Base-by-base conservation (phyloP, 2,797 vertebrate genomes). In the Scarus forsteni region DNA sequence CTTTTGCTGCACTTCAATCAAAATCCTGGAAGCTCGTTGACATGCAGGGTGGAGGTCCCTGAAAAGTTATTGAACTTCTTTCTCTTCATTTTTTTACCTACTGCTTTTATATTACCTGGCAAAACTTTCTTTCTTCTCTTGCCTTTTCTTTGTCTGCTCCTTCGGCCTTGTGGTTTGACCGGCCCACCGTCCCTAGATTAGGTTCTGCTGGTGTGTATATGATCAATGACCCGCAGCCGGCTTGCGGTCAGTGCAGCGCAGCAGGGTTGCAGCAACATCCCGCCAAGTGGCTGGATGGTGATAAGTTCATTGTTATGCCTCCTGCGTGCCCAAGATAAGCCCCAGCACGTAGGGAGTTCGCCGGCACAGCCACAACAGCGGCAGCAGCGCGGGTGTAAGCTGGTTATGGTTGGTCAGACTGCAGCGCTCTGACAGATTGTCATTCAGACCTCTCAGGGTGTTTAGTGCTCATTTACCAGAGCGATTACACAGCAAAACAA, bases 241-340 rank as follows among this genome's bases (percentile, higher is more conserved):
- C 81, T 84, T 16, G 44, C 60, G 70, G 87, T 88, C 73, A 69
- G 79, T 74, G 84, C 79, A 36, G 73, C 78, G 11, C 83, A 14
- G 83, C 55, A 38, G 85, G 83, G 81, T 81, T 85, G 80, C 85
- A 66, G 82, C 84, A 68, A 82, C 88, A 84, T 87, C 83, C 88
- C 69, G 60, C 80, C 75, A 80, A 89, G 85, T 87, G 74, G 57
- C 82, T 87, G 81, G 79, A 84, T 61, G 79, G 75, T 84, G 89
- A 93, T 92, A 90, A 91, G 86, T 92, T 92, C 78, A 90, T 90
- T 91, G 89, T 88, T 88, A 82, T 86, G 87, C 80, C 77, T 85
- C 71, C 91, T 94, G 92, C 68, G 66, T 77, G 77, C 78, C 60
- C 63, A 77, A 84, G 92, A 94, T 94, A 94, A 93, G 87, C 77